Percentiles rank a stretch among this genome's conserved stretches.
These are phyloP conservation scores for Danio choprae DNA, from an alignment of 2,797 vertebrate species.

Conservation along the genomic window DNA sequence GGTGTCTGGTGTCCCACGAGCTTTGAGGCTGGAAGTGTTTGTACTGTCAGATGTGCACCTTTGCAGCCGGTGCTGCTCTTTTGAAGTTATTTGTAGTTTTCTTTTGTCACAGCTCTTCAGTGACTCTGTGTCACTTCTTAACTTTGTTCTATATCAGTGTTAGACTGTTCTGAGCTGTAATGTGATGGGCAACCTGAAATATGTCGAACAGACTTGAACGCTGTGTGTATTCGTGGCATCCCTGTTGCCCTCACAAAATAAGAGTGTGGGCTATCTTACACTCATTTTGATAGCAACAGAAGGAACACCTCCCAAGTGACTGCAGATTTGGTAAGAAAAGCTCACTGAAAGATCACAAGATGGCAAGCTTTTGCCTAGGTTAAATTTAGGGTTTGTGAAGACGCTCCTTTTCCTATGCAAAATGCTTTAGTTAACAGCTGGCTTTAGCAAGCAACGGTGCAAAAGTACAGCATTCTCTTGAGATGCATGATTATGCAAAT, in stretches of 20 bases:
- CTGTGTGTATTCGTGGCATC: neutral
- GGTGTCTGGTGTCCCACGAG: constrained; percentile 14
- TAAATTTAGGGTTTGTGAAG: constrained; percentile 16
- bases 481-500: constrained; percentile 68
- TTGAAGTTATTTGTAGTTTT: constrained; percentile 40
- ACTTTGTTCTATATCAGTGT: constrained; percentile 24
- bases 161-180: neutral
- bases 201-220: constrained; percentile 27
- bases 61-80: neutral
- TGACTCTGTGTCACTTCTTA: constrained; percentile 19
- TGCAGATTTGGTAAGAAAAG: constrained; percentile 15
- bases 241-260: constrained; percentile 14
- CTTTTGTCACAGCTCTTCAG: constrained; percentile 11
- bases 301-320: constrained; percentile 26
- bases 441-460: constrained; percentile 52
- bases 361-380: neutral
- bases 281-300: constrained; percentile 23
- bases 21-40: constrained; percentile 11
- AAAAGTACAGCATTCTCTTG: constrained; percentile 56
- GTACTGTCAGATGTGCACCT: constrained; percentile 7
- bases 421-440: constrained; percentile 55
- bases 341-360: constrained; percentile 24
- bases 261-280: constrained; percentile 14
- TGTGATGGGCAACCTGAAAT: neutral
- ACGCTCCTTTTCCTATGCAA: neutral